phyloP scores from a whole-genome alignment of 2,888 invertebrate genomes.

The Sesia bembeciformis region DNA sequence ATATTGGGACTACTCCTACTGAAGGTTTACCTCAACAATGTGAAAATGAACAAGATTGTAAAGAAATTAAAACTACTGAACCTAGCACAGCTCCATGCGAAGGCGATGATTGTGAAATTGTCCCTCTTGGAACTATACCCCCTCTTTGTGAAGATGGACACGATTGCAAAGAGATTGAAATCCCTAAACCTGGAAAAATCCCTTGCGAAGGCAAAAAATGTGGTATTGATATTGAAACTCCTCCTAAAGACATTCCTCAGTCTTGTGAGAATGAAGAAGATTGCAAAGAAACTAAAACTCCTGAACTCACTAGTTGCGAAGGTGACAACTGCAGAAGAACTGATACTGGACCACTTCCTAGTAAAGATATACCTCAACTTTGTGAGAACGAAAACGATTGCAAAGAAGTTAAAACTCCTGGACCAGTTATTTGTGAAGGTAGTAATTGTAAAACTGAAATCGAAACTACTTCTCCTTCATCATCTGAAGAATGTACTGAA shows the following conservation, averaged over 20 bases:
- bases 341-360: not conserved
- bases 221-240: not conserved
- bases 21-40: too few relatives aligned
- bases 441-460: not conserved
- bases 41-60: too few relatives aligned
- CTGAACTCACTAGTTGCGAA: not conserved
- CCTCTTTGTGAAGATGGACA: constrained; percentile 18
- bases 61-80: not conserved
- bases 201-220: not conserved
- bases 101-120: not conserved
- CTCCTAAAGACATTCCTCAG: not conserved
- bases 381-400: constrained; percentile 20
- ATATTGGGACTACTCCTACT: too few relatives aligned
- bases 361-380: constrained; percentile 3
- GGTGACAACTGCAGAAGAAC: not conserved
- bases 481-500: constrained; percentile 30
- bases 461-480: not conserved
- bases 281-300: not conserved
- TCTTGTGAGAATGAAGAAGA: not conserved
- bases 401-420: not conserved
- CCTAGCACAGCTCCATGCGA: constrained; percentile 1
- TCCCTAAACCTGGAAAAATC: constrained; percentile 5
- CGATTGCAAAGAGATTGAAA: constrained; percentile 17
- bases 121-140: not conserved
- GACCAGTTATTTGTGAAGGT: not conserved